phyloP scores from a whole-genome alignment of 2,113 vertebrate species.

The Prochilodus magdalenae region DNA sequence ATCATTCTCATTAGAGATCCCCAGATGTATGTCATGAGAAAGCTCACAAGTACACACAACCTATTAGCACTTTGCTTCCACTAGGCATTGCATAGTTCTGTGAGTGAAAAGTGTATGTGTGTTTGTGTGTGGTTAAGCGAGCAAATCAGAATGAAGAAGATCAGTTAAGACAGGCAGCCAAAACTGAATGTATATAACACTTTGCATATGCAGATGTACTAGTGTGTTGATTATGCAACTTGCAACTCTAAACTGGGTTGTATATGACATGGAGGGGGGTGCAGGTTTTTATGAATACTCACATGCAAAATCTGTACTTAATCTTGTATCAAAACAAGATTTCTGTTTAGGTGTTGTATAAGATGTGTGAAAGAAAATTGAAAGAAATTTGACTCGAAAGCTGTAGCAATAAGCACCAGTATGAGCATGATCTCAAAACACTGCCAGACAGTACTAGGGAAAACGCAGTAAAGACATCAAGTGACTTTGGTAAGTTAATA shows the following conservation, averaged over 20 bases:
- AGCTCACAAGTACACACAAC: slow-evolving; percentile 72
- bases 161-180: not conserved
- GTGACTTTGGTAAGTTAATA: too few species aligned
- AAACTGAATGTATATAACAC: not conserved
- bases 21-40: slow-evolving; percentile 74
- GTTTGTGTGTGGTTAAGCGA: slow-evolving; percentile 20
- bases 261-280: not conserved
- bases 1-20: slow-evolving; percentile 77
- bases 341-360: too few species aligned
- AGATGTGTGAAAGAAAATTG: too few species aligned
- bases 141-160: not conserved
- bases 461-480: too few species aligned
- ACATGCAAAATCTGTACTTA: too few species aligned
- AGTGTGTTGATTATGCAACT: not conserved
- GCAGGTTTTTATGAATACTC: too few species aligned
- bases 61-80: slow-evolving; percentile 71
- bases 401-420: too few species aligned
- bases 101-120: slow-evolving; percentile 16
- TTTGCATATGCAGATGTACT: not conserved
- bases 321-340: too few species aligned
- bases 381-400: too few species aligned
- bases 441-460: too few species aligned
- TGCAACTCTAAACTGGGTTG: not conserved
- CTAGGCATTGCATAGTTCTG: slow-evolving; percentile 54
- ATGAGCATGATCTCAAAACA: too few species aligned